phyloP scores from a whole-genome alignment of 2,888 invertebrate species.

The Eupithecia subumbrata region DNA sequence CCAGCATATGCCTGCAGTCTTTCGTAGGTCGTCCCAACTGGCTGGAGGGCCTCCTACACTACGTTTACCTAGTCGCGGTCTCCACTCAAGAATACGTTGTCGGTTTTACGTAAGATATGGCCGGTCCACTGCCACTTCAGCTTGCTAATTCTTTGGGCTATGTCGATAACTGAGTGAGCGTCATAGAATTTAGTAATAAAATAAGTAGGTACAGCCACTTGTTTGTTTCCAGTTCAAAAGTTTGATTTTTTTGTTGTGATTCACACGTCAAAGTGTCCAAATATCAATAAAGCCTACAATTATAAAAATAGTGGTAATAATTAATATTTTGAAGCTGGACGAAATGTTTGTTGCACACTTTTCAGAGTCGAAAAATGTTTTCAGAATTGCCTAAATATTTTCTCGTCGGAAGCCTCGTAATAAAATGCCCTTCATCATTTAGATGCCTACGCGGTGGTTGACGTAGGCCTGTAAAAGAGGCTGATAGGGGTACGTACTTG shows the following conservation, averaged over 20 bases:
- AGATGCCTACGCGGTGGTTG: constrained; percentile 43
- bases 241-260: background rate
- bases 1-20: no score
- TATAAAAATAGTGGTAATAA: background rate
- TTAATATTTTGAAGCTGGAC: background rate
- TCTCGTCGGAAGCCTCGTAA: constrained; percentile 43
- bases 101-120: no score
- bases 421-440: constrained; percentile 56
- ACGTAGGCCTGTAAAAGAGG: constrained; percentile 40
- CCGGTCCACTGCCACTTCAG: no score
- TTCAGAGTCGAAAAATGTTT: background rate
- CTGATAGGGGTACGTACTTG: constrained; percentile 56
- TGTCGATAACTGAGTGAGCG: no score
- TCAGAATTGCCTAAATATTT: constrained; percentile 40
- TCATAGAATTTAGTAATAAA: no score
- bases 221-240: background rate
- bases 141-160: no score
- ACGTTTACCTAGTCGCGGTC: no score
- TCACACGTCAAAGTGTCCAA: background rate
- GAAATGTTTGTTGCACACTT: background rate
- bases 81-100: no score
- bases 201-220: background rate
- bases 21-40: no score
- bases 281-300: background rate
- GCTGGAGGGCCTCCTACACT: no score